Conservation (phyloP, 92 coral and sea anemone genomes). For the Nematostella vectensis region DNA sequence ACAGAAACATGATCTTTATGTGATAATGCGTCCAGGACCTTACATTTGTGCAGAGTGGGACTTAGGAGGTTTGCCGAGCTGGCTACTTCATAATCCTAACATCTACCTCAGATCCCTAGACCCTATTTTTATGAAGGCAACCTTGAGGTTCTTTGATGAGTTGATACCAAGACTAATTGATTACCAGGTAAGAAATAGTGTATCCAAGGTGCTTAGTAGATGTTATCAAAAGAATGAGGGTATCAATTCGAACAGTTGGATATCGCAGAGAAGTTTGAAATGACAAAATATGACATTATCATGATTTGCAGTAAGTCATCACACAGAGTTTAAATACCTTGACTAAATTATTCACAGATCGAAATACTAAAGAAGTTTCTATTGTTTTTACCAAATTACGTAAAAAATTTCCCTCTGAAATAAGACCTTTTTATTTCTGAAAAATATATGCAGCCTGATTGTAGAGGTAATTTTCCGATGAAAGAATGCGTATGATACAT, state of each 20-base stretch:
- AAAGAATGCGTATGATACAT: no score
- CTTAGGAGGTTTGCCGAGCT: slow-evolving; percentile 64
- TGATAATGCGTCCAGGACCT: slow-evolving; percentile 66
- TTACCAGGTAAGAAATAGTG: slow-evolving; percentile 26
- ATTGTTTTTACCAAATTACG: no score
- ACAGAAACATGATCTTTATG: slow-evolving; percentile 36
- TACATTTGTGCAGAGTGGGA: slow-evolving; percentile 75
- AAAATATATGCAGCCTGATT: no score
- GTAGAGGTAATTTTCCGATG: no score
- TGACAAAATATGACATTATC: no score
- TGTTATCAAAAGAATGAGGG: slow-evolving; percentile 1
- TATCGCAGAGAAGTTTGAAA: background rate
- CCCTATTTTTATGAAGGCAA: slow-evolving; percentile 12
- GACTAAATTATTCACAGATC: no score
- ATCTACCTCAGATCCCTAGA: slow-evolving; percentile 14
- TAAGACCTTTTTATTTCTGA: no score
- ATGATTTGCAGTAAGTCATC: no score
- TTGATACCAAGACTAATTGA: slow-evolving; percentile 21
- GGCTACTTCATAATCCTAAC: slow-evolving; percentile 29
- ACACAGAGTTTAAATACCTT: no score
- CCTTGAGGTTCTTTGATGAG: slow-evolving; percentile 21
- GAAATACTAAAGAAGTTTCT: no score
- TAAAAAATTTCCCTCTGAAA: no score
- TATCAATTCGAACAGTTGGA: background rate
- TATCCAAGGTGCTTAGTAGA: background rate